Conservation (phyloP, 2,113 vertebrate species). For the Cyanoliseus patagonus region DNA sequence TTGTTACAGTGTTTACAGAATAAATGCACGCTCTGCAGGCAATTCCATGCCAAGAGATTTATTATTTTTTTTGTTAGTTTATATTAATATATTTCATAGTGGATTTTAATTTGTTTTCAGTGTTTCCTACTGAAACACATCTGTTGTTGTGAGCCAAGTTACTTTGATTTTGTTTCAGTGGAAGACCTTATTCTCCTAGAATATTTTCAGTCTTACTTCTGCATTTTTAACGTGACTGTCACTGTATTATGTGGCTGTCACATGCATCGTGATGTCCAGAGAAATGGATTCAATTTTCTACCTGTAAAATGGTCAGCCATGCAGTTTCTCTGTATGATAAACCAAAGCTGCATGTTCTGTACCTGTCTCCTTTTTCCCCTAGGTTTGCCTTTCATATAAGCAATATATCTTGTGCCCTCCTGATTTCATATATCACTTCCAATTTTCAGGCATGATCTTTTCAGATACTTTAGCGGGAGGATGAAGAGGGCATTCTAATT, state of each 20-base stretch:
- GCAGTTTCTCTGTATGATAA: conserved; percentile 16
- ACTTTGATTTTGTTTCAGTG: not conserved
- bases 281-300: not conserved
- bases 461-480: conserved; percentile 26
- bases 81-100: conserved; percentile 44
- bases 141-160: not conserved
- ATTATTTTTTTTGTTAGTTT: conserved; percentile 46
- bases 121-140: not conserved
- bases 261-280: not conserved
- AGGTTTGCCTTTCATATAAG: conserved; percentile 30
- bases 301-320: conserved; percentile 14
- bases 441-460: conserved; percentile 42
- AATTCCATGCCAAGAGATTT: conserved; percentile 36
- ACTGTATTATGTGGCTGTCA: conserved; percentile 1
- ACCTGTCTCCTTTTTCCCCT: not conserved
- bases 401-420: not conserved
- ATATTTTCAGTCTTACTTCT: not conserved
- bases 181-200: not conserved
- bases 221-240: not conserved
- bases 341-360: not conserved
- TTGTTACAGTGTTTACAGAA: conserved; percentile 76
- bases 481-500: not conserved
- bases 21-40: conserved; percentile 50
- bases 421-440: not conserved
- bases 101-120: conserved; percentile 23